Percentiles rank a stretch among this genome's conserved stretches.
These are phyloP conservation scores for Vannuccia rotundouncinata DNA, from an alignment of 2,888 invertebrate species.

Conservation along the genomic window DNA sequence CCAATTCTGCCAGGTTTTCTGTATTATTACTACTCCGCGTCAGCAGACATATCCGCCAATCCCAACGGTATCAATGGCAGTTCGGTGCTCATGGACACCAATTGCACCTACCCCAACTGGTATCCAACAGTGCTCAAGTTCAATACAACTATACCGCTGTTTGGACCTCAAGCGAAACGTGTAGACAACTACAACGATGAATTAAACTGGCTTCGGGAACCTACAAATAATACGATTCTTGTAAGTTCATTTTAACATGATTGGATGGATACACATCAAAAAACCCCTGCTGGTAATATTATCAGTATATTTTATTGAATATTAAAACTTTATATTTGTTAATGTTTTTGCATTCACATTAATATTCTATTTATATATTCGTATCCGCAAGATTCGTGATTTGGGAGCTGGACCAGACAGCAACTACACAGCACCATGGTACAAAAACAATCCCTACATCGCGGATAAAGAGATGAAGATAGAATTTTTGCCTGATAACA, in stretches of 20 bases:
- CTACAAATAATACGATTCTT: conserved; percentile 90
- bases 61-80: conserved; percentile 75
- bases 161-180: conserved; percentile 80
- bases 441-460: conserved; percentile 71
- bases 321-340: too few species aligned
- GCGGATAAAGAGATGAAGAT: conserved; percentile 36
- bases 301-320: too few species aligned
- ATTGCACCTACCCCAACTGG: conserved; percentile 84
- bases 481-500: conserved; percentile 37
- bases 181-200: conserved; percentile 65
- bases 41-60: conserved; percentile 88
- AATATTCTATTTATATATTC: too few species aligned
- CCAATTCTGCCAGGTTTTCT: conserved; percentile 90
- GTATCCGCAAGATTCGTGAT: conserved; percentile 51
- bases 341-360: too few species aligned
- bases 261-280: too few species aligned
- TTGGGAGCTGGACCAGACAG: conserved; percentile 67
- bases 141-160: conserved; percentile 85
- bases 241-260: conserved; percentile 57
- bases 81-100: conserved; percentile 84
- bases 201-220: conserved; percentile 84
- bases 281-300: too few species aligned
- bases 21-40: conserved; percentile 88
- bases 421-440: conserved; percentile 83
- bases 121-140: conserved; percentile 82